phyloP scores from a whole-genome alignment of 2,888 invertebrate genomes.

The Philonicus albiceps region DNA sequence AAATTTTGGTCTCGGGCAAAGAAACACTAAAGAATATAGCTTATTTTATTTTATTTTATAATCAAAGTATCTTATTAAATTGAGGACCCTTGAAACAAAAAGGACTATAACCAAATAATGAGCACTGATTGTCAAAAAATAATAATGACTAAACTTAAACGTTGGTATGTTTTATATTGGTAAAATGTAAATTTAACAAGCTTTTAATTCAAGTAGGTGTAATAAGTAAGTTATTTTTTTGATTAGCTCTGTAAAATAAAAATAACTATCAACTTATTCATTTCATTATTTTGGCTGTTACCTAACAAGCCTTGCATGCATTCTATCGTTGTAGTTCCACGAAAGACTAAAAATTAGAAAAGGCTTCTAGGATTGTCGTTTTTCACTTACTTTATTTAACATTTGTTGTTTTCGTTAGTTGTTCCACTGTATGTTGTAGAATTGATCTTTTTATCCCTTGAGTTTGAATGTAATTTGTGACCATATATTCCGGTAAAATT shows the following conservation, averaged over 20 bases:
- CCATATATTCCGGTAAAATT: neutral
- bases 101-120: no score
- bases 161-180: neutral
- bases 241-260: neutral
- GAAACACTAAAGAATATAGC: no score
- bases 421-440: neutral
- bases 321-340: neutral
- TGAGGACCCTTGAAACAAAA: no score
- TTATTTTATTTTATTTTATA: no score
- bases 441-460: neutral
- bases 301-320: neutral
- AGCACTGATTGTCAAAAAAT: no score
- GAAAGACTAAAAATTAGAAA: neutral
- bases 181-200: neutral
- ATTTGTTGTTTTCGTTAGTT: neutral
- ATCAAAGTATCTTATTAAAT: no score
- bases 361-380: slow-evolving; percentile 21
- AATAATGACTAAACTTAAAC: neutral
- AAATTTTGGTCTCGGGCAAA: no score
- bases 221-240: neutral
- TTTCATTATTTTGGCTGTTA: neutral
- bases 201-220: neutral
- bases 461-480: neutral
- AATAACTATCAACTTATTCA: neutral
- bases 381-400: neutral